phyloP scores from a whole-genome alignment of 2,113 vertebrate genomes.

The Triplophysa rosa region DNA sequence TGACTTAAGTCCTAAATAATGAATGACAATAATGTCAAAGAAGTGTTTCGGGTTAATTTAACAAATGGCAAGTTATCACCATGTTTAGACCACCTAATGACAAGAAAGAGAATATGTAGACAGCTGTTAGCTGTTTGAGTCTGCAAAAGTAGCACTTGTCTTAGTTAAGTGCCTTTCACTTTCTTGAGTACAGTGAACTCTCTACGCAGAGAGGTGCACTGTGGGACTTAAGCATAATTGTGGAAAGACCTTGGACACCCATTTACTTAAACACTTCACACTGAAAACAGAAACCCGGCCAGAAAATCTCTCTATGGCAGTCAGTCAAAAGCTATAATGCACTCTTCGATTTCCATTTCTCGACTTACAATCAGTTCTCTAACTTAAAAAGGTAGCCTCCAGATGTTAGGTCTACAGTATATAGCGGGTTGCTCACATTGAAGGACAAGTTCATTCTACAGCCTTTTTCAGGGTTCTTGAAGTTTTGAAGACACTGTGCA shows the following conservation, averaged over 20 bases:
- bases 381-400: slow-evolving; percentile 2
- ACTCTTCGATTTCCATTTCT: slow-evolving; percentile 20
- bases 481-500: not conserved
- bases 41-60: not conserved
- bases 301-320: slow-evolving; percentile 6
- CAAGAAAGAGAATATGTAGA: not conserved
- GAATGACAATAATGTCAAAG: not conserved
- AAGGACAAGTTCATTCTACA: slow-evolving; percentile 2
- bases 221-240: not conserved
- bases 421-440: not conserved
- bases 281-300: not conserved
- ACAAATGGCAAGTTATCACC: slow-evolving; percentile 12
- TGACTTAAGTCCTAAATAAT: not conserved
- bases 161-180: slow-evolving; percentile 14
- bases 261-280: not conserved
- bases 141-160: not conserved
- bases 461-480: not conserved
- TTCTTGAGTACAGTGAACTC: not conserved
- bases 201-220: slow-evolving; percentile 5
- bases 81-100: slow-evolving; percentile 9
- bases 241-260: not conserved
- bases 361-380: slow-evolving; percentile 22
- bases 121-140: slow-evolving; percentile 18
- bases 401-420: not conserved
- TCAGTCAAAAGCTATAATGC: not conserved